phyloP scores from a whole-genome alignment of 2,797 vertebrate genomes.

The Hemibagrus guttatus region DNA sequence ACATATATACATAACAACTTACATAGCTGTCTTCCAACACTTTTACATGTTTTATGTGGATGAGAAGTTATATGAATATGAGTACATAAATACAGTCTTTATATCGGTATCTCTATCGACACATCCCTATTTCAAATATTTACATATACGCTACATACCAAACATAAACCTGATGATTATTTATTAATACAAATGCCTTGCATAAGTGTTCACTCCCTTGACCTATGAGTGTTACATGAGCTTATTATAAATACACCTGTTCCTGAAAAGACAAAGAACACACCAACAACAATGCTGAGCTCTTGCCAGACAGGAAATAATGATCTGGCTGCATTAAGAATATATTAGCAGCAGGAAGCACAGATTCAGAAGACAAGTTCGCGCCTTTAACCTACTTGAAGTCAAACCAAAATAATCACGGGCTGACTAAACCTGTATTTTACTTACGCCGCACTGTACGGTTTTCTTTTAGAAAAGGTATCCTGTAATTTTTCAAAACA shows the following conservation, averaged over 20 bases:
- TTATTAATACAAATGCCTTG: not conserved
- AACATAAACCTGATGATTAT: not conserved
- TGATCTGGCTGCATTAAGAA: not conserved
- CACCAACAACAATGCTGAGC: conserved; percentile 1
- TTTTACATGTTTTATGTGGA: not conserved
- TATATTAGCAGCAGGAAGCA: not conserved
- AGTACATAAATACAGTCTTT: not conserved
- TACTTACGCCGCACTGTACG: not conserved
- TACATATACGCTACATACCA: not conserved
- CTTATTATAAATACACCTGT: not conserved
- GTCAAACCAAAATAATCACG: conserved; percentile 20
- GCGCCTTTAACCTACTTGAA: conserved; percentile 9
- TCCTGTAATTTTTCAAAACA: conserved; percentile 39
- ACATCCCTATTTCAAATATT: not conserved
- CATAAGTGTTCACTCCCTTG: not conserved
- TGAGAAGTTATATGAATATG: not conserved
- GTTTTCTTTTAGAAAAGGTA: not conserved
- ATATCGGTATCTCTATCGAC: not conserved
- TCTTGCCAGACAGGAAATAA: conserved; percentile 23
- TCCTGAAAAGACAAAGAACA: not conserved
- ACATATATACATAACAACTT: too few relatives aligned
- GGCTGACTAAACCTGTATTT: conserved; percentile 8
- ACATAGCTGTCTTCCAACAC: not conserved
- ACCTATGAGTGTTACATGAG: not conserved
- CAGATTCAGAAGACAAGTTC: not conserved